These are phyloP conservation scores for Elysia crispata DNA, from an alignment of 2,888 invertebrate species.

Conservation along the genomic window DNA sequence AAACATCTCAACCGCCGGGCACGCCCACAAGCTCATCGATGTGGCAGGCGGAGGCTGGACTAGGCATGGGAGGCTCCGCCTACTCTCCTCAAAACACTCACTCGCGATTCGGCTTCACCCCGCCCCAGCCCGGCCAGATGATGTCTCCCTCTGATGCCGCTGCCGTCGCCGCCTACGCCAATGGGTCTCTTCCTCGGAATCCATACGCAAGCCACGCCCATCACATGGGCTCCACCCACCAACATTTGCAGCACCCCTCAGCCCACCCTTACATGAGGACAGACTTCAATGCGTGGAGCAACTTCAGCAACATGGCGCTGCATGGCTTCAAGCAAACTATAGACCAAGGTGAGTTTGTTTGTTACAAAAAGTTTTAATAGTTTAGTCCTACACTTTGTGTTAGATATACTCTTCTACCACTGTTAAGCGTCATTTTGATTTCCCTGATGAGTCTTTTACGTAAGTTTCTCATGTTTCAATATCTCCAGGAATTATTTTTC, in stretches of 20 bases:
- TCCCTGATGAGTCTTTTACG: too few relatives aligned
- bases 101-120: slow-evolving; percentile 45
- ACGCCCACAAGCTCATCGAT: slow-evolving; percentile 53
- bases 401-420: too few relatives aligned
- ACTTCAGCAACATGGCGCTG: slow-evolving; percentile 67
- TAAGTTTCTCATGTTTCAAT: too few relatives aligned
- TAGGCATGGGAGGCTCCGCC: slow-evolving; percentile 49
- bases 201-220: slow-evolving; percentile 60
- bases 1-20: slow-evolving; percentile 47
- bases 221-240: slow-evolving; percentile 50
- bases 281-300: slow-evolving; percentile 63
- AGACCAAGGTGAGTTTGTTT: slow-evolving; percentile 66
- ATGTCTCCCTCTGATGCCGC: slow-evolving; percentile 32
- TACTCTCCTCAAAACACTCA: slow-evolving; percentile 42
- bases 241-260: not conserved
- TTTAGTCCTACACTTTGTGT: too few relatives aligned
- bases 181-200: not conserved
- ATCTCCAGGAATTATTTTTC: too few relatives aligned
- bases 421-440: too few relatives aligned
- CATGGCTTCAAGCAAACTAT: slow-evolving; percentile 64
- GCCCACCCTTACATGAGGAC: slow-evolving; percentile 64
- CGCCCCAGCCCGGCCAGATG: slow-evolving; percentile 41
- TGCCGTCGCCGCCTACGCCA: slow-evolving; percentile 45
- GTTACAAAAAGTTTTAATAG: too few relatives aligned
- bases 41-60: slow-evolving; percentile 63